Percentiles rank a stretch among this genome's conserved stretches.
These are phyloP conservation scores for Theonella swinhoei DNA, from an alignment of 37 sponge, comb jelly and placozoan genomes.

Conservation along the genomic window DNA sequence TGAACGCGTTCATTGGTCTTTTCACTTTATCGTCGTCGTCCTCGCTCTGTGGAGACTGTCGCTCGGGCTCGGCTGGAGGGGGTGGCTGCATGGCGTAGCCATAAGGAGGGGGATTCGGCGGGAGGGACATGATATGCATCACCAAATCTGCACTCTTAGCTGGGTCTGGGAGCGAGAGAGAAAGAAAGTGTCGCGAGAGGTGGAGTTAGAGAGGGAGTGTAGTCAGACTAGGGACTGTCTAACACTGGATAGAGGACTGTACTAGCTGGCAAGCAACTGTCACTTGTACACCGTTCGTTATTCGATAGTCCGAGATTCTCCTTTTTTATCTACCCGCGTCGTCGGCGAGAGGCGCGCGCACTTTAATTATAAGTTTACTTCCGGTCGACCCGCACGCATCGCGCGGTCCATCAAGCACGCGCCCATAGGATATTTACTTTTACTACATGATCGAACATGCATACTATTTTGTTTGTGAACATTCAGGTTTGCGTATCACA, in stretches of 20 bases:
- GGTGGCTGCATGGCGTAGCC: slow-evolving; percentile 30
- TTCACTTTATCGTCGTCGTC: slow-evolving; percentile 95
- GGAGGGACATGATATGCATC: slow-evolving; percentile 63
- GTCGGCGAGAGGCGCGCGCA: too few relatives aligned
- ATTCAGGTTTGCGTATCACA: too few relatives aligned
- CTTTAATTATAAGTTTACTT: too few relatives aligned
- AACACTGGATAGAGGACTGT: neutral
- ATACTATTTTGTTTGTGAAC: too few relatives aligned
- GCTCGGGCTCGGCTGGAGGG: slow-evolving; percentile 3
- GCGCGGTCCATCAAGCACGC: too few relatives aligned
- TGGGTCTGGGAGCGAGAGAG: too few relatives aligned
- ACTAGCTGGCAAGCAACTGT: neutral
- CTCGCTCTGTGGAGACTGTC: slow-evolving; percentile 63
- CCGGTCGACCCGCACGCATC: too few relatives aligned
- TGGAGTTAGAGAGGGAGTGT: neutral
- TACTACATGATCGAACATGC: too few relatives aligned
- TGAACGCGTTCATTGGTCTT: slow-evolving; percentile 99
- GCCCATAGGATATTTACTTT: too few relatives aligned
- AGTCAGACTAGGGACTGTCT: neutral
- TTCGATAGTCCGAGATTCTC: neutral
- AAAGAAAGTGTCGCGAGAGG: neutral
- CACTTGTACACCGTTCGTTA: neutral
- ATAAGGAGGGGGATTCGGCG: slow-evolving; percentile 42
- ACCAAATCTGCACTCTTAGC: neutral
- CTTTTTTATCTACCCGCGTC: too few relatives aligned